A percentile compares a stretch with the other conserved stretches of the same genome.
Conservation (phyloP, 35 echinoderm and acorn worm genomes). For the Holothuria glaberrima region DNA sequence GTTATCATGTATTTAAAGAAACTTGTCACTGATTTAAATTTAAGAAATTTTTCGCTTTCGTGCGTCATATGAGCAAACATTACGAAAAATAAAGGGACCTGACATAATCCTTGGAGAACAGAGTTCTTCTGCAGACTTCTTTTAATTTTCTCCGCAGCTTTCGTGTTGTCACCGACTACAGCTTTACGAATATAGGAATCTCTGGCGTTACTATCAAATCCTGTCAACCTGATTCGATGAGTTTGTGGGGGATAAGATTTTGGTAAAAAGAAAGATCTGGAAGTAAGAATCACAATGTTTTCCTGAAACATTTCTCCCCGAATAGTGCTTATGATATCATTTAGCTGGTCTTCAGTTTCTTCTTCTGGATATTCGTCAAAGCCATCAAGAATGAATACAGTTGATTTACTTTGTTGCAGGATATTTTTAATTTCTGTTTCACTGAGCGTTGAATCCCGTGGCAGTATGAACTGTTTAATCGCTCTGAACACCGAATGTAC, state of each 20-base stretch:
- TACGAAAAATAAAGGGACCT: slow-evolving; percentile 11
- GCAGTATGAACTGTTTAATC: not conserved
- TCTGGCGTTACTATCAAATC: not conserved
- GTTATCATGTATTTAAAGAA: slow-evolving; percentile 9
- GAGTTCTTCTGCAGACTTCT: not conserved
- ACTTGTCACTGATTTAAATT: not conserved
- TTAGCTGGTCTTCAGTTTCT: not conserved
- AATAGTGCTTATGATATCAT: not conserved
- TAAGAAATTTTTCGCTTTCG: not conserved
- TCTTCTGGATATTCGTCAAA: slow-evolving; percentile 6
- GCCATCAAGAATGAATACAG: slow-evolving; percentile 3
- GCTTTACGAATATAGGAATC: not conserved
- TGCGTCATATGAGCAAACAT: slow-evolving; percentile 20
- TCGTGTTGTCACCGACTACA: not conserved
- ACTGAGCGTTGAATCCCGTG: not conserved
- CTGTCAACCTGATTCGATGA: not conserved
- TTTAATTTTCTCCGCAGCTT: not conserved
- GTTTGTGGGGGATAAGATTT: not conserved
- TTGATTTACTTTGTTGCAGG: not conserved
- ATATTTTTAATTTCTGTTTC: slow-evolving; percentile 1
- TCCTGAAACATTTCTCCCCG: slow-evolving; percentile 7
- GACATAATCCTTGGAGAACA: not conserved
- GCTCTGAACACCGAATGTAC: not conserved
- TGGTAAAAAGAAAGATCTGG: not conserved
- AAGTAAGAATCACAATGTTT: not conserved